Base-by-base conservation (phyloP, 2,113 vertebrate species). In the Bambusicola thoracicus region DNA sequence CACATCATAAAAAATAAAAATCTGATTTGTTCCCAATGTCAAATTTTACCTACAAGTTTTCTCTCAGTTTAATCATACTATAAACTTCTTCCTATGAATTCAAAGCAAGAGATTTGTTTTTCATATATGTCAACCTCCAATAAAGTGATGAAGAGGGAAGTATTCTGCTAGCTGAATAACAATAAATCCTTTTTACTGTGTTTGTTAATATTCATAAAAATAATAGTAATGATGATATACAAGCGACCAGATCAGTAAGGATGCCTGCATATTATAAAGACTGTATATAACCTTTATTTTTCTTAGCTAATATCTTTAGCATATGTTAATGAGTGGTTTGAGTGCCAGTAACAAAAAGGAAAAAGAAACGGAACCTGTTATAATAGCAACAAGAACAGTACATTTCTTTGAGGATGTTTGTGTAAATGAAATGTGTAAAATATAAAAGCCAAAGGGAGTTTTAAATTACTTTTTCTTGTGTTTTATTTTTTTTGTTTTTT, bases 11-110 rank as follows among this genome's bases (percentile, higher is more conserved):
- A 59, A 85, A 81, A 79, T 49, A 62, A 79, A 69, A 96, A 10
- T 25, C 83, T 89, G 86, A 96, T 95, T 92, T 92, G 70, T 53
- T 79, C 44, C 62, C 30, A 72, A 58, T 55, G 66, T 92, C 81
- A 80, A 73, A 81, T 10, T 61, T 72, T 90, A 18, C 44, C 62
- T 68, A 69, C 24, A 58, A 89, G 67, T 74, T 89, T 81, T 85
- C 77, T 87, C 40, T 84, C 70, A 44, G 38, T 91, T 89, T 96
- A 94, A 92, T 73, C 53, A 62, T 41, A 44, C 36, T 48, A 38
- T 81, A 89, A 96, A 87, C 36, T 84, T 94, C 30, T 86, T 73
- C 40, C 70, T 91, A 49, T 17, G 74, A 67, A 78, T 40, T 76
- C 40, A 89, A 93, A 86, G 3, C 36, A 82, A 76, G 29, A 27